Conservation (phyloP, 2,888 invertebrate species). For the Pilophorus perplexus region DNA sequence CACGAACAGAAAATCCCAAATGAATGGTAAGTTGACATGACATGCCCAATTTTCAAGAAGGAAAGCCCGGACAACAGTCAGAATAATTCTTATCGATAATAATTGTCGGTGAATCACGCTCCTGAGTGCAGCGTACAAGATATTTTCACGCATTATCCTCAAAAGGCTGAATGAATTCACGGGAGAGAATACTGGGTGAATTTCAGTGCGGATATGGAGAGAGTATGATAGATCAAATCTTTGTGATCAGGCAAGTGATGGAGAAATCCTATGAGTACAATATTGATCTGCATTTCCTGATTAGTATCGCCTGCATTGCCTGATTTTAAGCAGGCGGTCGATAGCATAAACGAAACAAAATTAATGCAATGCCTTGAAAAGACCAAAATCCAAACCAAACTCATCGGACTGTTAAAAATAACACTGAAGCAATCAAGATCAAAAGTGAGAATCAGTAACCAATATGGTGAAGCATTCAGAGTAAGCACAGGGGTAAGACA, state of each 20-base stretch:
- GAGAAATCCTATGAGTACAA: constrained; percentile 17
- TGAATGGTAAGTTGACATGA: constrained; percentile 24
- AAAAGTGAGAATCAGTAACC: too few species aligned
- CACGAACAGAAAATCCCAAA: constrained; percentile 24
- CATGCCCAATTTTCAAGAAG: constrained; percentile 5
- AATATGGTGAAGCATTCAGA: too few species aligned
- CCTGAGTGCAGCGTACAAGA: constrained; percentile 20
- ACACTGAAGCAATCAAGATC: too few species aligned
- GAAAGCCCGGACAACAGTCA: too few species aligned
- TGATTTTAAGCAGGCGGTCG: too few species aligned
- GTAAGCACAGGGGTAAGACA: too few species aligned
- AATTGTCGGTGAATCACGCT: constrained; percentile 3
- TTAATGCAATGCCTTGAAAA: too few species aligned
- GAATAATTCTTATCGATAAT: neutral
- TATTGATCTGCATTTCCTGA: constrained; percentile 7
- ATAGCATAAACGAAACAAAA: too few species aligned
- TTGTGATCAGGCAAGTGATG: neutral
- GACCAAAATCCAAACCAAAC: too few species aligned
- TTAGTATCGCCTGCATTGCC: too few species aligned
- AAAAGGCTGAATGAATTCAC: neutral
- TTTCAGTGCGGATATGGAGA: constrained; percentile 20
- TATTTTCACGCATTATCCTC: neutral
- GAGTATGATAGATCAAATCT: constrained; percentile 23
- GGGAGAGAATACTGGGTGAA: neutral
- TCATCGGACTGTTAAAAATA: too few species aligned